These are phyloP conservation scores for Aphis gossypii DNA, from an alignment of 1,140 invertebrate species.

Conservation along the genomic window DNA sequence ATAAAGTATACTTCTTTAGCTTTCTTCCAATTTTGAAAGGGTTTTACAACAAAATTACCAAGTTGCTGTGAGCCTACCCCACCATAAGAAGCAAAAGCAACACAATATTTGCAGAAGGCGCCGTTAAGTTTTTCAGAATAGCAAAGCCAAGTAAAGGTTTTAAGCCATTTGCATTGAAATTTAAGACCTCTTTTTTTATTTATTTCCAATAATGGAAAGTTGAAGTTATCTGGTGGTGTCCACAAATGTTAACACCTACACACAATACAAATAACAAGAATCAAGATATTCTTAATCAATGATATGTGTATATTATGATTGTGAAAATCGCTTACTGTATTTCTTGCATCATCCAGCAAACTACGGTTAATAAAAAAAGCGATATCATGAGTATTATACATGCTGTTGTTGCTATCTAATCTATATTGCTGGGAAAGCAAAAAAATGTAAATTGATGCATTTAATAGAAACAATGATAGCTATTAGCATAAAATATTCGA, in stretches of 20 bases:
- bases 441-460: no score
- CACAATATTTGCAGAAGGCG: not conserved
- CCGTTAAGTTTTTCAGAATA: not conserved
- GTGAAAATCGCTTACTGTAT: no score
- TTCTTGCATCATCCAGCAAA: no score
- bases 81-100: not conserved
- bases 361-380: no score
- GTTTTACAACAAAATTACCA: not conserved
- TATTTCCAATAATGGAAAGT: not conserved
- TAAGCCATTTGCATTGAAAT: not conserved
- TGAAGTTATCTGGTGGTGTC: not conserved
- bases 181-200: slow-evolving; percentile 8
- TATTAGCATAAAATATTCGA: no score
- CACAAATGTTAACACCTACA: not conserved
- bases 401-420: no score
- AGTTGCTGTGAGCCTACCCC: not conserved
- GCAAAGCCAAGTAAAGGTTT: not conserved
- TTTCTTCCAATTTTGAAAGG: slow-evolving; percentile 26
- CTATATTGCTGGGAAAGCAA: no score
- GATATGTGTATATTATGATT: no score
- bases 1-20: not conserved
- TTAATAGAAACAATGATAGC: no score
- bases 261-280: no score
- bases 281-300: no score
- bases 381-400: no score